Evolutionary conservation across 2,113 vertebrate genomes (phyloP), one percentile per base, ranked within the genome.

Genomic region (Sphaerodactylus townsendi): DNA sequence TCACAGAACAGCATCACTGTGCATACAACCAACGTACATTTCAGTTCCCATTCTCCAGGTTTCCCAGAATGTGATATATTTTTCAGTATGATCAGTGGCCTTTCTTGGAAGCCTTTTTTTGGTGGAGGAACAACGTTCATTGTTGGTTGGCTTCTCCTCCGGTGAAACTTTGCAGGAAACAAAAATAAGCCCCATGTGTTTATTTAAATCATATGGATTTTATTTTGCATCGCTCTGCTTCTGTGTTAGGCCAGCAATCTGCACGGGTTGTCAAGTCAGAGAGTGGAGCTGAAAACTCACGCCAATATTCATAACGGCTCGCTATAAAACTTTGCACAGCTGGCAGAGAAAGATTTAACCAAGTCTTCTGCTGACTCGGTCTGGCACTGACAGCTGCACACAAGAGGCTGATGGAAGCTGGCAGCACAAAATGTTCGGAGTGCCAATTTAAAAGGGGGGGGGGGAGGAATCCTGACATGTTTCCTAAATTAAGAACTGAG

Each of bases 351-450:
- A 84, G 83, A 30, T 84, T 84, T 84, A 78, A 78, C 83, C 83
- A 78, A 78, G 37, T 71, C 83, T 84, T 84, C 66, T 84, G 83
- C 83, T 71, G 75, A 78, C 83, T 78, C 30, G 70, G 74, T 71
- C 82, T 59, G 74, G 65, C 82, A 70, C 75, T 84, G 76, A 85
- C 76, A 85, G 66, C 53, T 85, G 83, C 83, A 85, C 68, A 72
- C 66, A 71, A 84, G 76, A 79, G 14, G 50, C 19, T 79, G 83
- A 79, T 85, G 56, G 83, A 79, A 85, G 76, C 53, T 85, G 83
- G 76, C 66, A 79, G 83, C 53, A 72, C 66, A 79, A 79, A 78
- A 85, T 79, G 53, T 79, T 79, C 83, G 48, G 53, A 72, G 66
- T 79, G 53, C 68, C 83, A 85, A 64, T 85, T 72, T 6, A 44